A percentile compares a stretch with the other conserved stretches of the same genome.
Conservation (phyloP, 1,140 invertebrate genomes). For the Hycleus cichorii region DNA sequence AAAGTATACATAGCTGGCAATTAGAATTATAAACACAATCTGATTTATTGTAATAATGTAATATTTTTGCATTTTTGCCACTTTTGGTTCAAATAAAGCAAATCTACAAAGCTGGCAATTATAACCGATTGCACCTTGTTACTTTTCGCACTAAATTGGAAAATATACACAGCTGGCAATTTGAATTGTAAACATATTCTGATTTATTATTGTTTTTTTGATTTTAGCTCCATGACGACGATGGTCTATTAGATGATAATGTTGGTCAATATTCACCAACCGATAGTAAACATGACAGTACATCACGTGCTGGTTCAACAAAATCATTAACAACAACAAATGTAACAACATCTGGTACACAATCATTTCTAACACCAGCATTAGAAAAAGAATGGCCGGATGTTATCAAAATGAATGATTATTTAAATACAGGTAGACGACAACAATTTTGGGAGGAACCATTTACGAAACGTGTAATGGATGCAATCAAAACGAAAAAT, state of each 20-base stretch:
- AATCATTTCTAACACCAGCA: constrained; percentile 34
- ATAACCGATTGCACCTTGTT: no score
- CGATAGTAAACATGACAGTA: constrained; percentile 15
- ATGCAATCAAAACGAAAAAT: constrained; percentile 81
- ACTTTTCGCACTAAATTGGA: no score
- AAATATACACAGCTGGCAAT: no score
- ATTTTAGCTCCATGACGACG: constrained; percentile 19
- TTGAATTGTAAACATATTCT: no score
- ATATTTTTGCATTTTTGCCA: no score
- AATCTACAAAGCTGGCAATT: no score
- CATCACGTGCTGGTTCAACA: constrained; percentile 1
- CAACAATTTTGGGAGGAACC: constrained; percentile 90
- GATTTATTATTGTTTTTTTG: neutral
- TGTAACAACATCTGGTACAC: constrained; percentile 28
- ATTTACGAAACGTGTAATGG: constrained; percentile 74
- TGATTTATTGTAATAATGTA: no score
- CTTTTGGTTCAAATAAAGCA: no score
- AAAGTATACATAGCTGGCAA: no score
- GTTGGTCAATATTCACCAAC: neutral
- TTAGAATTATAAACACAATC: no score
- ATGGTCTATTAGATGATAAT: constrained; percentile 20
- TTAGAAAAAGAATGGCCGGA: constrained; percentile 60
- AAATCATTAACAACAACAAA: constrained; percentile 18
- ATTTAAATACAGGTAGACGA: constrained; percentile 72
- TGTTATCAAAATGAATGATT: constrained; percentile 82